Percentiles rank a stretch among this genome's conserved stretches.
phyloP scores from a whole-genome alignment of 2,888 invertebrate genomes.

The Exephanes ischioxanthus region DNA sequence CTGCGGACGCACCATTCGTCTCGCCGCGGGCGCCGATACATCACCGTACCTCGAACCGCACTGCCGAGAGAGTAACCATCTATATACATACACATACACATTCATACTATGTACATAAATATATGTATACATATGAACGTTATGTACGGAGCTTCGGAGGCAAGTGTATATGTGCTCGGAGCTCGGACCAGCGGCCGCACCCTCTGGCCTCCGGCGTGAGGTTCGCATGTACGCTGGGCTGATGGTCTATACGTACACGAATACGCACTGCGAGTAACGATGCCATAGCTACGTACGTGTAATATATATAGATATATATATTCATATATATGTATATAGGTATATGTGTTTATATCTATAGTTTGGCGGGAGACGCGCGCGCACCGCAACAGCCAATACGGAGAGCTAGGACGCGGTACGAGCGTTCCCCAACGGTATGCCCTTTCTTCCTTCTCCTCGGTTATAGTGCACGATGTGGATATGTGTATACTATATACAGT shows the following conservation, averaged over 20 bases:
- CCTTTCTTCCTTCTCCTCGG: conserved; percentile 28
- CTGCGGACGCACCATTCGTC: conserved; percentile 80
- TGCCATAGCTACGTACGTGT: conserved; percentile 28
- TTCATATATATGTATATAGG: neutral
- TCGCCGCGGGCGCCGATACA: conserved; percentile 83
- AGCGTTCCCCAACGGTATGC: conserved; percentile 51
- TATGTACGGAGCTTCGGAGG: conserved; percentile 65
- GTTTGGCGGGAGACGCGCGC: conserved; percentile 37
- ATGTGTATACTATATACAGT: conserved; percentile 1
- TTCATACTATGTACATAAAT: conserved; percentile 36
- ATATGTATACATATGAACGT: conserved; percentile 32
- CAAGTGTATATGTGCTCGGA: conserved; percentile 71
- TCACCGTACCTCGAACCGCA: conserved; percentile 82
- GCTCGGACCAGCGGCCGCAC: conserved; percentile 80
- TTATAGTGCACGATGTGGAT: conserved; percentile 22
- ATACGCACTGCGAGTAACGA: conserved; percentile 54
- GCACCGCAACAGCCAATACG: conserved; percentile 57
- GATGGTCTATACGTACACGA: conserved; percentile 53
- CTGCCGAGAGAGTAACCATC: conserved; percentile 62
- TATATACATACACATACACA: conserved; percentile 73
- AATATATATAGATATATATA: conserved; percentile 39
- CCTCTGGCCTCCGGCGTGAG: conserved; percentile 73
- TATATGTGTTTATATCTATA: conserved; percentile 2
- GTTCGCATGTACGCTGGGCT: conserved; percentile 55
- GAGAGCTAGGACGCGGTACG: conserved; percentile 42